Evolutionary conservation across 2,888 invertebrate genomes (phyloP), one percentile per base, ranked within the genome.

Genomic region (Alentia gelatinosa): DNA sequence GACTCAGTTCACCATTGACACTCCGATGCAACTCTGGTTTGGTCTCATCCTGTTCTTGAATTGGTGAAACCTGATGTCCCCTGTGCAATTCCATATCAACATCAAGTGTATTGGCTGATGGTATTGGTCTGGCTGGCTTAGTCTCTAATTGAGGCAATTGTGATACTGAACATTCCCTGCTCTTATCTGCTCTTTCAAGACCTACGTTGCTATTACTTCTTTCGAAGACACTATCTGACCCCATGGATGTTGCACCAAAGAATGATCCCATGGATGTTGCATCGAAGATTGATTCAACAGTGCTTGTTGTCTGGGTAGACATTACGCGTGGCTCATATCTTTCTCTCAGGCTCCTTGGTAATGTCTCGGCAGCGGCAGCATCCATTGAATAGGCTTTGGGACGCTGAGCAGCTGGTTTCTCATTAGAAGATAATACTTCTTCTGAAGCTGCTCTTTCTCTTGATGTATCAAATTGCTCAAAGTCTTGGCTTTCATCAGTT

Each of bases 151-250:
- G 68, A 30, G 68, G 33, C 3, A 30, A 68, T 68, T 3, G 33
- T 68, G 68, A 68, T 30, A 30, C 33, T 68, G 68, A 68, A 68
- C 33, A 12, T 19, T 68, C 68, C 33, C 12, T 26, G 12, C 68
- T 30, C 26, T 30, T 30, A 30, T 19, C 30, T 12, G 33, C 30
- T 30, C 30, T 26, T 30, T 68, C 30, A 15, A 12, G 1, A 30
- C 33, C 33, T 4, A 68, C 12, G 26, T 68, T 19, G 68, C 68
- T 68, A 30, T 4, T 42, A 39, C 37, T 89, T 42, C 63, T 30
- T 37, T 63, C 74, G 39, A 89, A 89, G 0, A 89, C 89, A 39
- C 74, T 74, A 37, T 89, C 89, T 42, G 89, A 89, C n/a, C 75
- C 89, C 15, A 75, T 37, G 5, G 89, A 89, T 30, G 37, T 23